These are phyloP conservation scores for Pangasius krempfi DNA, from an alignment of 2,797 vertebrate species.

Conservation along the genomic window DNA sequence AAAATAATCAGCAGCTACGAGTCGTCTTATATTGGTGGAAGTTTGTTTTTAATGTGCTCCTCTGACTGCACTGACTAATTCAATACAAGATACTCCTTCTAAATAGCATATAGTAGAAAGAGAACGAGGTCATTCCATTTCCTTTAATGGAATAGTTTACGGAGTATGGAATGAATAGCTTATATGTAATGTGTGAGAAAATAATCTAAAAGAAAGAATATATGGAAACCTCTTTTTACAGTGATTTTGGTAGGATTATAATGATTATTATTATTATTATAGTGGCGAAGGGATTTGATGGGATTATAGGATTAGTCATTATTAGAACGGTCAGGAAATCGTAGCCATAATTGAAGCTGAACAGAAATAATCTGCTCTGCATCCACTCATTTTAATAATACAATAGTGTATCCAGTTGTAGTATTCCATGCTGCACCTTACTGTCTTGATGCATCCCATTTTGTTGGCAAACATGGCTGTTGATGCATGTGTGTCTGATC, in stretches of 20 bases:
- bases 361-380: background rate
- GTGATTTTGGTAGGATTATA: background rate
- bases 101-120: background rate
- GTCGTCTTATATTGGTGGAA: background rate
- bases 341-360: background rate
- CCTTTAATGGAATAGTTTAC: background rate
- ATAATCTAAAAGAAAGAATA: background rate
- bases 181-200: background rate
- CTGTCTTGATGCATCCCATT: constrained; percentile 15
- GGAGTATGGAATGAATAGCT: background rate
- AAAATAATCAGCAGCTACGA: no score
- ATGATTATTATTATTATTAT: background rate
- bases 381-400: constrained; percentile 9
- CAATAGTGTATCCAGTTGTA: constrained; percentile 4
- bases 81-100: background rate
- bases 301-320: constrained; percentile 9
- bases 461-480: constrained; percentile 20
- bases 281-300: background rate
- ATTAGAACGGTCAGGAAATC: background rate
- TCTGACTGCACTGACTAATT: background rate
- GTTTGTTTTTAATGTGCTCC: background rate
- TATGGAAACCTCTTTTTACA: background rate
- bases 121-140: background rate
- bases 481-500: constrained; percentile 35
- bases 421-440: background rate